These are phyloP conservation scores for Linnaemya vulpina DNA, from an alignment of 2,888 invertebrate genomes.

Conservation along the genomic window DNA sequence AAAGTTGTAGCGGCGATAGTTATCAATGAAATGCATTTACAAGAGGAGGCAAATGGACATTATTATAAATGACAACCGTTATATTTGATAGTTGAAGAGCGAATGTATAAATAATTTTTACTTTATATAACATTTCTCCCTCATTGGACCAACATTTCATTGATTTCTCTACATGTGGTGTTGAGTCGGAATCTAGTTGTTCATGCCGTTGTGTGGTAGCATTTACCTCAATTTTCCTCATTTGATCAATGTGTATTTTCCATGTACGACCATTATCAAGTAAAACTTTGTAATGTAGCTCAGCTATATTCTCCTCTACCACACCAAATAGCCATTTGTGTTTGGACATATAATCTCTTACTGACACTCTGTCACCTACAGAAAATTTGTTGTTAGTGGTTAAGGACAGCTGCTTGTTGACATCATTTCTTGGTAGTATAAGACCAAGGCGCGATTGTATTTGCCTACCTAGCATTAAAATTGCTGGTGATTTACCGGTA, in stretches of 20 bases:
- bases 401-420: not conserved
- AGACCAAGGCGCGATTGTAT: slow-evolving; percentile 51
- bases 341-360: slow-evolving; percentile 36
- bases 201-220: not conserved
- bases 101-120: too few relatives aligned
- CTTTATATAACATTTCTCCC: too few relatives aligned
- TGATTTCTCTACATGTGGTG: not conserved
- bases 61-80: too few relatives aligned
- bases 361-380: slow-evolving; percentile 24
- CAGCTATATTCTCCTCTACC: slow-evolving; percentile 4
- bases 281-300: slow-evolving; percentile 22
- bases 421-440: slow-evolving; percentile 46
- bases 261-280: slow-evolving; percentile 42
- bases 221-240: slow-evolving; percentile 15
- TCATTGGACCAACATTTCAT: too few relatives aligned
- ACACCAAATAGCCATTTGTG: slow-evolving; percentile 41
- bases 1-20: too few relatives aligned
- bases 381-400: slow-evolving; percentile 7
- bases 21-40: too few relatives aligned
- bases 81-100: too few relatives aligned
- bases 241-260: slow-evolving; percentile 35
- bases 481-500: slow-evolving; percentile 33
- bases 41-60: too few relatives aligned
- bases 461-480: slow-evolving; percentile 8
- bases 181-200: not conserved